Percentiles rank a stretch among this genome's conserved stretches.
Conservation (phyloP, 2,113 vertebrate species). For the Dipodomys merriami region DNA sequence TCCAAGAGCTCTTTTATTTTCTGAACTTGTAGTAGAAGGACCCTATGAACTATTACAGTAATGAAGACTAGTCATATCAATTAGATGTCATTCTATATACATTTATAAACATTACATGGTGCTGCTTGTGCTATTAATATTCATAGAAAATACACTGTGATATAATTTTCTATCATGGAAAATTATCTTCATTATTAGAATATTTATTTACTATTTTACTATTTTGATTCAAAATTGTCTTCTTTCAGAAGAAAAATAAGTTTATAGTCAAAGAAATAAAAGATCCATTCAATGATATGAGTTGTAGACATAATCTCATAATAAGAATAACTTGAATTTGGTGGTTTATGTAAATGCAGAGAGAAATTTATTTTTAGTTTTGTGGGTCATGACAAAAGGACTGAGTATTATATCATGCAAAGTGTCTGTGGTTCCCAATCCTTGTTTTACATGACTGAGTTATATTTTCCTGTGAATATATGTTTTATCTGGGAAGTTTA, state of each 20-base stretch:
- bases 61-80: neutral
- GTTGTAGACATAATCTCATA: neutral
- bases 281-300: neutral
- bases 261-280: neutral
- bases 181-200: neutral
- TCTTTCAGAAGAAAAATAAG: constrained; percentile 22
- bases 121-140: neutral
- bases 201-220: neutral
- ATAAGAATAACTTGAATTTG: neutral
- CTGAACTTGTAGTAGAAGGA: neutral
- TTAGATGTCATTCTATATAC: neutral
- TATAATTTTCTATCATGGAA: neutral
- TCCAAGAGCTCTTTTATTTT: neutral
- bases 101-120: neutral
- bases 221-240: neutral
- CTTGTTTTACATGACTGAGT: neutral
- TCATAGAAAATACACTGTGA: neutral
- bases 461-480: neutral
- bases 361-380: neutral
- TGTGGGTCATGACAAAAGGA: neutral
- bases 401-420: neutral
- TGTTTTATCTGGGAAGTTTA: constrained; percentile 9
- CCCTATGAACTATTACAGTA: neutral
- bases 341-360: neutral
- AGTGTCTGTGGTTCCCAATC: neutral